A percentile compares a stretch with the other conserved stretches of the same genome.
Evolutionary conservation across 2,888 invertebrate species (phyloP).

Genomic region (Apeira syringaria): DNA sequence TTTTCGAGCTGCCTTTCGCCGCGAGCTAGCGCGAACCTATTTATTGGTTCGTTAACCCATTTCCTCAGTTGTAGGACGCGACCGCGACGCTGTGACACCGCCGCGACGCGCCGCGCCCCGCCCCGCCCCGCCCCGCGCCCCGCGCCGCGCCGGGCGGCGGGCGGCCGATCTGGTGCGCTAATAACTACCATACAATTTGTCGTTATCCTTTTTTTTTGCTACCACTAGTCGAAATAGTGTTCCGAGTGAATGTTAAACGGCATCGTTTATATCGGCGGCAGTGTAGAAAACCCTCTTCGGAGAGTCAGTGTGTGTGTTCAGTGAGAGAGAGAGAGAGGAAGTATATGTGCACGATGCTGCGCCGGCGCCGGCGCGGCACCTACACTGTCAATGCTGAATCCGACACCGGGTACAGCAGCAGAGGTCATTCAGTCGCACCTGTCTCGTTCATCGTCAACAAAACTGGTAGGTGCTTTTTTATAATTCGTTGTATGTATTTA

Average conservation of each 20-base stretch:
- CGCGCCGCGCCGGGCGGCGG: conserved; percentile 43
- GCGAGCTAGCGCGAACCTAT: conserved; percentile 64
- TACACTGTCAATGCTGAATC: conserved; percentile 72
- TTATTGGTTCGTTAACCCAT: conserved; percentile 71
- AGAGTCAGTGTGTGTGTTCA: conserved; percentile 18
- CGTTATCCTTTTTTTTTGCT: no score
- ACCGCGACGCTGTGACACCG: no score
- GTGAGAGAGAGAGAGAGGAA: conserved; percentile 31
- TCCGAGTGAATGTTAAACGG: conserved; percentile 24
- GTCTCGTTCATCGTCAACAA: conserved; percentile 49
- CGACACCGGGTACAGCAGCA: conserved; percentile 46
- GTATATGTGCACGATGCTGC: conserved; percentile 63
- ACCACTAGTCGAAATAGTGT: no score
- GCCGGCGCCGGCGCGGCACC: conserved; percentile 71
- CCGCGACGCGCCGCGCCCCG: no score
- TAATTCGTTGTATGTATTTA: no score
- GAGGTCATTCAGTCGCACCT: conserved; percentile 46
- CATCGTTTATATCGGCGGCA: conserved; percentile 18
- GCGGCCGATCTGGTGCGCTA: conserved; percentile 52
- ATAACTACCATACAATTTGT: conserved; percentile 55
- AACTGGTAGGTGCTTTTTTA: conserved; percentile 52
- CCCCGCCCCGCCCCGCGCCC: no score
- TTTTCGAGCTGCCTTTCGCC: conserved; percentile 73
- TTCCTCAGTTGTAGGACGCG: no score
- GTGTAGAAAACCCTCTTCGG: conserved; percentile 16